Base-by-base conservation (phyloP, 1,140 invertebrate species). In the Teleogryllus occipitalis region DNA sequence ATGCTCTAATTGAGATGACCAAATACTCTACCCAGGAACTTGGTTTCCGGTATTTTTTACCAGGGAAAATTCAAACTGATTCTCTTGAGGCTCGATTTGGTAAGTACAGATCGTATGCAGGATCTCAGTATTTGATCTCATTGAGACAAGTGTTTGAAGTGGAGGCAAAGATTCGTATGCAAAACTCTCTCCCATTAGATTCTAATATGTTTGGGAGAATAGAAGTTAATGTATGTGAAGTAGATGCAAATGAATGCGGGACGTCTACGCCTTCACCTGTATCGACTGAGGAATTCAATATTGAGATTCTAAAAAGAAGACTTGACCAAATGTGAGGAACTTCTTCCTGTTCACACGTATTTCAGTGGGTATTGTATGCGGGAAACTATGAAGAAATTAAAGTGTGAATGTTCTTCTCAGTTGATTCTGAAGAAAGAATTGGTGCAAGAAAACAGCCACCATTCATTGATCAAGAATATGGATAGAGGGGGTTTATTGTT, bases 1-100 rank as follows among this genome's bases (percentile, higher is more conserved):
- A 18, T 8, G 77, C 47, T 22, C n/a, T 78, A 47, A 22, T 78
- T 18, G 77, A 78, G 47, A 54, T 49, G 14, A 39, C 47, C 14
- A 48, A 48, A 8, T 78, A 78, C 47, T 78, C 27, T 73, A 49
- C 22, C 65, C 18, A 78, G 8, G 77, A 78, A 10, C 65, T 78
- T 14, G 65, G 65, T 22, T 47, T 54, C 8, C 8, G 18, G 8
- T 78, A 78, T 54, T 39, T 65, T 54, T 15, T 78, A 15, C 77
- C 77, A 8, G 77, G 77, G 6, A 78, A 78, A 49, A 49, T 78
- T 18, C 77, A 78, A 15, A 78, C 77, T 54, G 77, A 78, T 48
- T 78, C 47, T 8, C 47, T 78, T 14, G 77, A 54, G 49, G 65
- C 8, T 8, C 15, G 77, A 73, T 78, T 78, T 78, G 77, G 77